phyloP scores from a whole-genome alignment of 1,140 invertebrate genomes.

The Brachionus sp. region DNA sequence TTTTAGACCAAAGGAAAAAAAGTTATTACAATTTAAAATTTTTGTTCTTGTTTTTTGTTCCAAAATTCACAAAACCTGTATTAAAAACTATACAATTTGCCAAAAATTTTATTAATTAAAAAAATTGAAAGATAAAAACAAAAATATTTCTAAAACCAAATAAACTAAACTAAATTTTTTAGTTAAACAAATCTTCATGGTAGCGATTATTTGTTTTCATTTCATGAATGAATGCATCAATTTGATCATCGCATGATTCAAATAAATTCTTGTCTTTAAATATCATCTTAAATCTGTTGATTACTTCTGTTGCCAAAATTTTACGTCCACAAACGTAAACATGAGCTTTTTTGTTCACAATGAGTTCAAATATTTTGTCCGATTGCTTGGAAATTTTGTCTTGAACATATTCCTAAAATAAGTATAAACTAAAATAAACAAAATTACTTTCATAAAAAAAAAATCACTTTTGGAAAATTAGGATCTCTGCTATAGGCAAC shows the following conservation, averaged over 20 bases:
- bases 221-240: neutral
- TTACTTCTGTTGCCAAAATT: slow-evolving; percentile 93
- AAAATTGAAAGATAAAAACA: too few species aligned
- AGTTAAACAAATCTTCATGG: neutral
- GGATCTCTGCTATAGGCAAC: slow-evolving; percentile 80
- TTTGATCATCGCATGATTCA: neutral
- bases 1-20: too few species aligned
- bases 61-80: too few species aligned
- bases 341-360: slow-evolving; percentile 82
- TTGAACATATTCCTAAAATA: slow-evolving; percentile 82
- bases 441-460: neutral
- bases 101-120: too few species aligned
- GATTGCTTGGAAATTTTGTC: slow-evolving; percentile 82
- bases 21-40: too few species aligned
- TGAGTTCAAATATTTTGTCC: slow-evolving; percentile 83
- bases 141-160: too few species aligned
- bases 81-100: too few species aligned
- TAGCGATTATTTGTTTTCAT: neutral
- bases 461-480: slow-evolving; percentile 61
- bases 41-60: too few species aligned
- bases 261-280: neutral
- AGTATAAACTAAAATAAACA: neutral
- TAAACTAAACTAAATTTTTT: too few species aligned
- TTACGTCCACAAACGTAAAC: slow-evolving; percentile 98
- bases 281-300: neutral